A percentile compares a stretch with the other conserved stretches of the same genome.
phyloP scores from a whole-genome alignment of 2,113 vertebrate genomes.

The Fregetta grallaria region DNA sequence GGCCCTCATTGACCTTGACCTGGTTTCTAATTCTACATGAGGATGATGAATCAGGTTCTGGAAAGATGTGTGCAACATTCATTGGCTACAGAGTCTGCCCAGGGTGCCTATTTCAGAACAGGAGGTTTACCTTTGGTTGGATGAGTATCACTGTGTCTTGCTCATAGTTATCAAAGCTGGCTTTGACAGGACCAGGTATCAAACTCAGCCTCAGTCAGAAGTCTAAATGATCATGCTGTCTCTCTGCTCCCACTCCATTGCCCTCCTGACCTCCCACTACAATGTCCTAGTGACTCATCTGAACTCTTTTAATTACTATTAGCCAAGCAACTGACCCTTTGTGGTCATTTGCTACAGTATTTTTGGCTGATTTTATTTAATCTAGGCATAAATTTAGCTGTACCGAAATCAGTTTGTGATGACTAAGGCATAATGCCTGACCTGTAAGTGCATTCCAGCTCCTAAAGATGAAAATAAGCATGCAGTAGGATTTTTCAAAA shows the following conservation, averaged over 20 bases:
- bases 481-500: neutral
- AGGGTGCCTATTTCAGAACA: neutral
- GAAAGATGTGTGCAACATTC: neutral
- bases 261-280: neutral
- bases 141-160: neutral
- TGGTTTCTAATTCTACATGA: neutral
- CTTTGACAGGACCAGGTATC: neutral
- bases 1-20: neutral
- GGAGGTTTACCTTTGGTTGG: neutral
- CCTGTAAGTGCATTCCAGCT: neutral
- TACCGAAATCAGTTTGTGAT: neutral
- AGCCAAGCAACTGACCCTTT: neutral
- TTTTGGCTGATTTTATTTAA: neutral
- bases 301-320: neutral
- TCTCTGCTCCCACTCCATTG: neutral
- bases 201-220: neutral
- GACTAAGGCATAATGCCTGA: neutral
- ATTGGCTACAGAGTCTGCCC: neutral
- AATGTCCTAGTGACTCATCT: neutral
- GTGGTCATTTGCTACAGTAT: neutral
- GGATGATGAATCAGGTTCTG: neutral
- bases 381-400: neutral
- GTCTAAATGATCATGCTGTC: neutral
- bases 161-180: neutral
- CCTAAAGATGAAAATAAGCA: neutral